These are phyloP conservation scores for Antechinus stuartii DNA, from an alignment of 2,113 vertebrate species.

Conservation along the genomic window DNA sequence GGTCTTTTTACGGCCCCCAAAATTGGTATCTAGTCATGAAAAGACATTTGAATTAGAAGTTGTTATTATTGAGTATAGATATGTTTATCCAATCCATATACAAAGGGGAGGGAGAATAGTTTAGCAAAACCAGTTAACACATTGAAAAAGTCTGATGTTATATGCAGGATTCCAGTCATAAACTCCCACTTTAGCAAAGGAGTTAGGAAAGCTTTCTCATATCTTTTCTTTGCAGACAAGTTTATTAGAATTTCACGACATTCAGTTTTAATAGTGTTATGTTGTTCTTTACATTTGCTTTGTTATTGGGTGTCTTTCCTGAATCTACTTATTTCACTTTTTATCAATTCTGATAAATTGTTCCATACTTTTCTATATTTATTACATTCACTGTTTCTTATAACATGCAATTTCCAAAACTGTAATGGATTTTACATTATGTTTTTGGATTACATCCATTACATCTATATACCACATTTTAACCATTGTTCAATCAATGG, in stretches of 20 bases:
- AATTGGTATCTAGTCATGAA: not conserved
- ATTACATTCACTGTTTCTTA: not conserved
- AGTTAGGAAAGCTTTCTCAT: not conserved
- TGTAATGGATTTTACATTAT: not conserved
- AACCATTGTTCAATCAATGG: not conserved
- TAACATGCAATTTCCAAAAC: not conserved
- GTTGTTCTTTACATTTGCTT: not conserved
- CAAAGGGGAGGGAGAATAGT: not conserved
- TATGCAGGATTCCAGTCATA: not conserved
- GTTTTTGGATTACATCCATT: not conserved
- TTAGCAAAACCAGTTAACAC: not conserved
- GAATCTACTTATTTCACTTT: not conserved
- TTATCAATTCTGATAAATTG: not conserved
- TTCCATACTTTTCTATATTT: not conserved
- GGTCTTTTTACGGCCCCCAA: not conserved
- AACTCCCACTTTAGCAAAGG: not conserved
- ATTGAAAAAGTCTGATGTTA: not conserved
- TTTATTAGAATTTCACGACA: not conserved
- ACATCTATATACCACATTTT: not conserved
- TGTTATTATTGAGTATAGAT: not conserved
- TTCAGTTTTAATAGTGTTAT: not conserved
- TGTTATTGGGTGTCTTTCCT: not conserved
- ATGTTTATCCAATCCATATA: not conserved
- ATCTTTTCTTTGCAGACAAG: not conserved
- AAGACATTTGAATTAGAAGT: not conserved